Evolutionary conservation across 2,888 invertebrate genomes (phyloP).

Genomic region (Polyploca ridens): DNA sequence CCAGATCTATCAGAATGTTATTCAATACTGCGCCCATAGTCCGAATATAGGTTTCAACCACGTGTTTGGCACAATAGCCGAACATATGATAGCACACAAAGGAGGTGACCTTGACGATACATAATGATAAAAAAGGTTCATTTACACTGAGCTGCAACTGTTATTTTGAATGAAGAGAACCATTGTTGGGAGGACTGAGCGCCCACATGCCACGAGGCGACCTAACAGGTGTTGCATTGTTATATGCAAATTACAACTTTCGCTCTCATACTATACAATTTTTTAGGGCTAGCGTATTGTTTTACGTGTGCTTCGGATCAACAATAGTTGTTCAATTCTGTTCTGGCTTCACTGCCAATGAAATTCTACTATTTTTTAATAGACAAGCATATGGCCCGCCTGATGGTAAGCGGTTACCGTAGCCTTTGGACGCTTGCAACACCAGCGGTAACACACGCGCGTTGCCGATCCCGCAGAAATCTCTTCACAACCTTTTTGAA

Average conservation of each 20-base stretch:
- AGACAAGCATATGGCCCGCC: too few relatives aligned
- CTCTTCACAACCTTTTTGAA: too few relatives aligned
- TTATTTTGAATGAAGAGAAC: slow-evolving; percentile 64
- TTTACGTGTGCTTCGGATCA: background rate
- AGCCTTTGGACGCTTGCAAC: background rate
- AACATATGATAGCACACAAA: slow-evolving; percentile 68
- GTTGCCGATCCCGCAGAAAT: too few relatives aligned
- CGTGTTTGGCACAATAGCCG: slow-evolving; percentile 26
- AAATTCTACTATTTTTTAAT: background rate
- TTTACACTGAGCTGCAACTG: slow-evolving; percentile 78
- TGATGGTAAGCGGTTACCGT: too few relatives aligned
- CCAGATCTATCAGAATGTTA: background rate
- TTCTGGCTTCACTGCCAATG: background rate
- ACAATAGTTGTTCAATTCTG: slow-evolving; percentile 1
- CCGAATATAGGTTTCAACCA: slow-evolving; percentile 4
- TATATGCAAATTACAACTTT: slow-evolving; percentile 83
- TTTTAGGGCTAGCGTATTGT: slow-evolving; percentile 49
- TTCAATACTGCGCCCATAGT: background rate
- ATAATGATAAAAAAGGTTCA: slow-evolving; percentile 82
- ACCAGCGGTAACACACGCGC: too few relatives aligned
- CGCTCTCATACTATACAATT: slow-evolving; percentile 70
- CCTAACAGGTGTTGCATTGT: slow-evolving; percentile 82
- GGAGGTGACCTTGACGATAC: slow-evolving; percentile 75
- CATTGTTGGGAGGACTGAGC: slow-evolving; percentile 69
- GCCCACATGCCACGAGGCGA: slow-evolving; percentile 66